Conservation (phyloP, 2,113 vertebrate genomes). For the Propithecus coquereli region DNA sequence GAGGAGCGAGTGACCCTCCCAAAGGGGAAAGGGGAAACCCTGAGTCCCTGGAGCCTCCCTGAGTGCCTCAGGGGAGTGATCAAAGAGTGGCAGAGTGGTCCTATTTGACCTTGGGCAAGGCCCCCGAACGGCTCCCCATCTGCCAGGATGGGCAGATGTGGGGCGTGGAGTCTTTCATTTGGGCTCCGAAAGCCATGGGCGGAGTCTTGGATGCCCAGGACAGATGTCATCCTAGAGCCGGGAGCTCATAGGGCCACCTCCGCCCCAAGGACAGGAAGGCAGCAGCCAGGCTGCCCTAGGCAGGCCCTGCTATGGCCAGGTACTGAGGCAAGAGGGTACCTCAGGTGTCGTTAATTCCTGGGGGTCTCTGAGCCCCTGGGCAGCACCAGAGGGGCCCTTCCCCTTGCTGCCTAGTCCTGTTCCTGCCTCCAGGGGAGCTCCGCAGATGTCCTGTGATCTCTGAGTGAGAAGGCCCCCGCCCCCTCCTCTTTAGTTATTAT, state of each 20-base stretch:
- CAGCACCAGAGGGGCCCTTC: not conserved
- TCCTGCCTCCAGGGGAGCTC: too few species aligned
- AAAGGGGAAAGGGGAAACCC: not conserved
- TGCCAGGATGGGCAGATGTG: not conserved
- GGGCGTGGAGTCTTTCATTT: not conserved
- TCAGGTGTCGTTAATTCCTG: rapidly evolving
- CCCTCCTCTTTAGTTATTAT: not conserved
- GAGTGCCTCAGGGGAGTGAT: rapidly evolving
- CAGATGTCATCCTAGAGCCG: not conserved
- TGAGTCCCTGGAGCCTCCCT: not conserved
- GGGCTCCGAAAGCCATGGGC: not conserved
- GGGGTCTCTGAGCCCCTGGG: not conserved
- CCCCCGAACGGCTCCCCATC: not conserved
- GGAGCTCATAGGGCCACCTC: not conserved
- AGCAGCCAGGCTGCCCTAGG: not conserved
- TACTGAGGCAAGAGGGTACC: not conserved
- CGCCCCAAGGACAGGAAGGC: too few species aligned
- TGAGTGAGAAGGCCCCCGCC: not conserved
- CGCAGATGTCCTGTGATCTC: not conserved
- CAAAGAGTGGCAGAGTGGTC: not conserved
- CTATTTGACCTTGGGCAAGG: not conserved
- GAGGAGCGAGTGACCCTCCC: not conserved
- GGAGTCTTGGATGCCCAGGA: not conserved
- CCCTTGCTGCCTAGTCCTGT: not conserved
- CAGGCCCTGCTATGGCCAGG: not conserved